Percentiles rank a stretch among this genome's conserved stretches.
These are phyloP conservation scores for Ormyrus thymus DNA, from an alignment of 2,888 invertebrate genomes.

Conservation along the genomic window DNA sequence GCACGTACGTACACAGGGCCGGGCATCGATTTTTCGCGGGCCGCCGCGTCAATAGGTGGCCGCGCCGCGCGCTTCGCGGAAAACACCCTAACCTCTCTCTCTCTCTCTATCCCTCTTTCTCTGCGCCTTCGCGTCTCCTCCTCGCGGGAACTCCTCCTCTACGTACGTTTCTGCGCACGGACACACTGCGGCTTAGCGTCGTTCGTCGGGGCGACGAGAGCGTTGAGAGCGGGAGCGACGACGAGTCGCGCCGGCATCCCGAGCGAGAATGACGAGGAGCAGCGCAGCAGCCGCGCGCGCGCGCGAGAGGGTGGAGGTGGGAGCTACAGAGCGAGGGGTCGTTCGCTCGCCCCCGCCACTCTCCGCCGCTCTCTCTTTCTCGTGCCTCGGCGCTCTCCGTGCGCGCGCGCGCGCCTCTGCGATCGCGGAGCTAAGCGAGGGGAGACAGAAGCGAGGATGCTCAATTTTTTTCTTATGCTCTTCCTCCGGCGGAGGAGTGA, in stretches of 20 bases:
- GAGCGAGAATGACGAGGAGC: slow-evolving; percentile 45
- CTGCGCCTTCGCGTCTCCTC: background rate
- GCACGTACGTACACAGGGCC: background rate
- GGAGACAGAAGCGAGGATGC: too few species aligned
- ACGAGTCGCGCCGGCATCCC: slow-evolving; percentile 49
- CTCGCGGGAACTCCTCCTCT: background rate
- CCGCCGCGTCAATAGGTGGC: too few species aligned
- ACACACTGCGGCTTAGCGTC: background rate
- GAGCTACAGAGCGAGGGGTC: background rate
- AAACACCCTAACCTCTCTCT: background rate
- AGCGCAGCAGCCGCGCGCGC: slow-evolving; percentile 55
- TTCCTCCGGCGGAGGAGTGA: too few species aligned
- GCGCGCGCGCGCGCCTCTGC: too few species aligned
- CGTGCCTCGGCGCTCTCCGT: too few species aligned
- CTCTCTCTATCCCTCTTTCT: background rate
- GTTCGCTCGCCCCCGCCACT: too few species aligned
- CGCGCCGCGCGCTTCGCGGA: background rate
- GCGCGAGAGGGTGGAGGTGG: slow-evolving; percentile 11
- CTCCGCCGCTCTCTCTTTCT: too few species aligned
- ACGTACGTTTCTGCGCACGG: background rate
- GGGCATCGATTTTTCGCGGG: slow-evolving; percentile 42
- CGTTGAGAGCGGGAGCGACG: background rate
- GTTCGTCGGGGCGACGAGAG: background rate
- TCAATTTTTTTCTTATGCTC: too few species aligned
- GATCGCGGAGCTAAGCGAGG: too few species aligned